Conservation (phyloP, 2,888 invertebrate species). For the Drosophila niveifrons region DNA sequence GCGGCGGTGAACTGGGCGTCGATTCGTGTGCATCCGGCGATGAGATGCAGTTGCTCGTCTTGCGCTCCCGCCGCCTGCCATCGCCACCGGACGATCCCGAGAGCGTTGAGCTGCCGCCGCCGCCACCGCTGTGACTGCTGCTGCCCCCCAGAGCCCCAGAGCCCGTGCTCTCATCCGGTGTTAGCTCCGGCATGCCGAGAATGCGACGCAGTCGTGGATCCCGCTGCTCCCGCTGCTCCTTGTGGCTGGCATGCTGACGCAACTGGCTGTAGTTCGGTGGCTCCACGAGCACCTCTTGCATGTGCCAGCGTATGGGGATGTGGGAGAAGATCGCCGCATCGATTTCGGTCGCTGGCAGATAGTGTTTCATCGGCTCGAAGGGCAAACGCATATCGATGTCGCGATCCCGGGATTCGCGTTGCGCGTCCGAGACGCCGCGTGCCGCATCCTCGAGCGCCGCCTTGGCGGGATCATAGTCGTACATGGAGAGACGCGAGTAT, state of each 20-base stretch:
- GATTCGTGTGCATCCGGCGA: constrained; percentile 70
- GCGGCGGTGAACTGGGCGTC: constrained; percentile 54
- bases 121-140: not conserved
- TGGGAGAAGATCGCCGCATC: constrained; percentile 93
- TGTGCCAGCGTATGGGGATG: constrained; percentile 90
- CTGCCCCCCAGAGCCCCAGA: not conserved
- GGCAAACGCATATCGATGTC: constrained; percentile 93
- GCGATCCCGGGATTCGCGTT: constrained; percentile 44
- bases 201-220: constrained; percentile 91
- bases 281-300: constrained; percentile 88
- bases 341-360: constrained; percentile 94
- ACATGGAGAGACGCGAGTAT: constrained; percentile 82
- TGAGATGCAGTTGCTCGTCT: constrained; percentile 66
- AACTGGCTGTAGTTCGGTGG: constrained; percentile 91
- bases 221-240: constrained; percentile 89
- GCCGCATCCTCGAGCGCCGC: constrained; percentile 49
- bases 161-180: constrained; percentile 5
- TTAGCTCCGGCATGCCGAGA: constrained; percentile 88
- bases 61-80: constrained; percentile 52
- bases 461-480: constrained; percentile 72
- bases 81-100: not conserved
- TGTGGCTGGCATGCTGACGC: constrained; percentile 89
- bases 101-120: no score
- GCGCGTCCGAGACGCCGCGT: constrained; percentile 26
- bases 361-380: constrained; percentile 92